Conservation (phyloP, 2,888 invertebrate genomes). For the Oscheius sp. region DNA sequence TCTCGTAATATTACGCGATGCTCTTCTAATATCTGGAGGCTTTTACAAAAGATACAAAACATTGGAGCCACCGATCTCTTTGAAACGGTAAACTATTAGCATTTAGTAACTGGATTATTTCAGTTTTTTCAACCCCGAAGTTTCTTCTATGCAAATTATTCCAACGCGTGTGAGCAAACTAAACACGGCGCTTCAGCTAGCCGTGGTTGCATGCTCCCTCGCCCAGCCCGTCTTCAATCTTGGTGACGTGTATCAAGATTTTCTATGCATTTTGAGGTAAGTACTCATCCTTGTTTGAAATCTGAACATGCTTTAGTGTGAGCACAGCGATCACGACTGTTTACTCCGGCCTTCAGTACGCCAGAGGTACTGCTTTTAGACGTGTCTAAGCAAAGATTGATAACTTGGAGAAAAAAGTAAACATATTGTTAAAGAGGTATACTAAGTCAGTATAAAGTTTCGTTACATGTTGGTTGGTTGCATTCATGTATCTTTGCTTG, state of each 20-base stretch:
- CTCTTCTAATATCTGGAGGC: slow-evolving; percentile 84
- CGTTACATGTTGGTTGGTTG: too few species aligned
- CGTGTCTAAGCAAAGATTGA: slow-evolving; percentile 32
- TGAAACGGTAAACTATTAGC: slow-evolving; percentile 31
- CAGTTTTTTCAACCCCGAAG: slow-evolving; percentile 69
- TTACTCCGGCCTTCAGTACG: slow-evolving; percentile 70
- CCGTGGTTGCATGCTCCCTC: slow-evolving; percentile 87
- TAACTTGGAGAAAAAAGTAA: too few species aligned
- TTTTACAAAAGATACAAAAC: slow-evolving; percentile 81
- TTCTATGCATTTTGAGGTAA: slow-evolving; percentile 81
- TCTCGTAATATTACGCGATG: slow-evolving; percentile 87
- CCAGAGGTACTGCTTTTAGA: slow-evolving; percentile 66
- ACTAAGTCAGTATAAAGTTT: too few species aligned
- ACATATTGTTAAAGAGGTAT: too few species aligned
- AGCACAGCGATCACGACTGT: slow-evolving; percentile 67
- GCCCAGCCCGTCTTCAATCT: slow-evolving; percentile 91
- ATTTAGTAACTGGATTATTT: not conserved
- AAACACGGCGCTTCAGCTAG: slow-evolving; percentile 90
- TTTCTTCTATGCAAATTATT: slow-evolving; percentile 78
- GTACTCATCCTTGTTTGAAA: not conserved
- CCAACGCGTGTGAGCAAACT: slow-evolving; percentile 90
- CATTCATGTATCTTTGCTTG: not conserved
- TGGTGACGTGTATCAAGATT: slow-evolving; percentile 76
- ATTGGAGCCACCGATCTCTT: slow-evolving; percentile 52
- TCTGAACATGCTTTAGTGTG: slow-evolving; percentile 43